Evolutionary conservation across 1,140 invertebrate genomes (phyloP), one percentile per base, ranked within the genome.

Genomic region (Metaphire vulgaris): DNA sequence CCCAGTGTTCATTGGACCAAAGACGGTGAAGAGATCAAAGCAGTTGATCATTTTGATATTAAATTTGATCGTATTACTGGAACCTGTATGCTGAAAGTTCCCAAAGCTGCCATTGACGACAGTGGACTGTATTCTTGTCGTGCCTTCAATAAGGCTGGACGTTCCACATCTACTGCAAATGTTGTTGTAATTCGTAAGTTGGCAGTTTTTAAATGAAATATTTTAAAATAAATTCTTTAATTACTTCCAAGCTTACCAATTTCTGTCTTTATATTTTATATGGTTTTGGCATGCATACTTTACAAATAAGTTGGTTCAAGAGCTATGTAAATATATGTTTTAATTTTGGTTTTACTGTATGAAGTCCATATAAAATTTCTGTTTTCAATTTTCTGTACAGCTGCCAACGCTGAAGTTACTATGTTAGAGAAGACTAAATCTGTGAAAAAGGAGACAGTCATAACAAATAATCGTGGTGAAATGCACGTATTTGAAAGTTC

Each of bases 111-210:
- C 74, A 88, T 92, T 74, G 93, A 96, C 87, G 96, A 99, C 83
- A 90, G 94, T 85, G 96, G 96, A 66, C 93, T 97, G 2, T 93
- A 95, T 79, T 95, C 92, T 31, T 94, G 93, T 78, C 93, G 92
- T 86, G 94, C 94, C n/a, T 94, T 91, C 0, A 97, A 96, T 83
- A 87, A 91, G 75, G 89, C 93, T 77, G 95, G 95, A 76, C 93
- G 93, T 81, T 94, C 96, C 84, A 89, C 89, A 0, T 76, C 93
- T 82, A 95, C 93, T 80, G 94, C 95, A n/a, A 97, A 97, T 86
- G 88, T 97, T 70, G 92, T 97, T 0, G 94, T 97, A 26, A 32
- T 74, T n/a, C 64, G 78, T 78, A 73, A 79, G 78, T 78, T 28
- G 26, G 28, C 72, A 41, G 12, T 15, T 69, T 16, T 65, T 65